phyloP scores from a whole-genome alignment of 1,140 invertebrate genomes.

The Drosophila kepulauana region DNA sequence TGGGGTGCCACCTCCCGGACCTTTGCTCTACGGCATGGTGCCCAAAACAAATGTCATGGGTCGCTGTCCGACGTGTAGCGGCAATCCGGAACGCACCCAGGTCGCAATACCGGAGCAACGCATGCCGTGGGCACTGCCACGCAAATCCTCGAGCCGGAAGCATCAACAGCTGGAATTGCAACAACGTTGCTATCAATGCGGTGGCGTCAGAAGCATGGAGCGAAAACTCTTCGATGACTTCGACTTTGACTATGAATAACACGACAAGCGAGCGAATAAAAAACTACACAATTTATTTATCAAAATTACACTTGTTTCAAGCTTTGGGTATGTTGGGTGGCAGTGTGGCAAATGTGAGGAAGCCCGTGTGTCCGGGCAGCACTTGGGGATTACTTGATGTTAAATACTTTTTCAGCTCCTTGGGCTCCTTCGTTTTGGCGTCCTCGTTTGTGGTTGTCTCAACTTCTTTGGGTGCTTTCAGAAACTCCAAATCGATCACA shows the following conservation, averaged over 20 bases:
- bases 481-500: slow-evolving; percentile 89
- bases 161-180: slow-evolving; percentile 38
- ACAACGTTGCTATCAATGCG: slow-evolving; percentile 70
- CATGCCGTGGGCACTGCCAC: slow-evolving; percentile 85
- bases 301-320: slow-evolving; percentile 41
- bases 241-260: slow-evolving; percentile 61
- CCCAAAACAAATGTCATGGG: slow-evolving; percentile 57
- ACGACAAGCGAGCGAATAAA: slow-evolving; percentile 36
- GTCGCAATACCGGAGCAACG: slow-evolving; percentile 84
- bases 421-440: slow-evolving; percentile 63
- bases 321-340: slow-evolving; percentile 87
- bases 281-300: slow-evolving; percentile 52
- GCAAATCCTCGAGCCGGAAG: slow-evolving; percentile 71
- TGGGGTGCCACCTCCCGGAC: slow-evolving; percentile 60
- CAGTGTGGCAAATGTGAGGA: slow-evolving; percentile 95
- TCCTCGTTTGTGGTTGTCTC: slow-evolving; percentile 47
- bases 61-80: slow-evolving; percentile 77
- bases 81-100: slow-evolving; percentile 75
- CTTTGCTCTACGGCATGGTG: slow-evolving; percentile 58
- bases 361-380: slow-evolving; percentile 96
- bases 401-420: slow-evolving; percentile 87
- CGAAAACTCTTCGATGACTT: slow-evolving; percentile 60
- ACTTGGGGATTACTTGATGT: slow-evolving; percentile 89
- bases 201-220: slow-evolving; percentile 53
- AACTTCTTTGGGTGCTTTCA: slow-evolving; percentile 86